Evolutionary conservation across 2,113 vertebrate genomes (phyloP), one percentile per base, ranked within the genome.

Genomic region (Pseudolaguvia tuberculata): DNA sequence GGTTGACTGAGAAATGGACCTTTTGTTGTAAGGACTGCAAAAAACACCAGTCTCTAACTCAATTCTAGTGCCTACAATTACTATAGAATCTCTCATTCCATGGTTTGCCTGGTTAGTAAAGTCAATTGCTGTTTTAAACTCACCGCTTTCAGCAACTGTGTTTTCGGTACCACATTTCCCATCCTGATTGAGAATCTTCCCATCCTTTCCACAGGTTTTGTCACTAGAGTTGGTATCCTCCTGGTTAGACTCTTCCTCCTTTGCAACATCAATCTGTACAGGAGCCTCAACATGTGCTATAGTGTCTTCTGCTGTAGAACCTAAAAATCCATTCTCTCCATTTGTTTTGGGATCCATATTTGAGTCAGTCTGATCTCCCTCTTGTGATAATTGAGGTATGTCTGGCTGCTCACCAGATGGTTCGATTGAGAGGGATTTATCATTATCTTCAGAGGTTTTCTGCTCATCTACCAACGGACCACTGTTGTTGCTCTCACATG

Each of bases 121-220:
- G 83, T 88, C 83, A 84, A 56, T 42, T 55, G 80, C n/a, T 83
- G 70, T 72, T 76, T 81, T 79, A 84, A 79, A 90, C 90, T 91
- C 90, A 91, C 90, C 90, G 81, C 89, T 92, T 89, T 89, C 88
- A 84, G 86, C 85, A 25, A 87, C 84, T 53, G 85, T 83, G 39
- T 88, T 86, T 65, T 78, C 80, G 27, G 77, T 77, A 59, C 65
- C 70, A 72, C 73, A 80, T 85, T 89, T 87, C 84, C 88, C 85
- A 84, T 90, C 90, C 85, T 88, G 80, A 85, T 76, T 83, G 87
- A 90, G 83, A 83, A 86, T 87, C 80, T 90, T 89, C 5, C 82
- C 80, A 62, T 89, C 87, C 78, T 76, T 81, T 42, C 20, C 39
- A 76, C 80, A 81, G 35, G 69, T 69, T 83, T 87, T 89, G 82